Evolutionary conservation across 2,888 invertebrate genomes (phyloP).

Genomic region (Standfussiana lucernea): DNA sequence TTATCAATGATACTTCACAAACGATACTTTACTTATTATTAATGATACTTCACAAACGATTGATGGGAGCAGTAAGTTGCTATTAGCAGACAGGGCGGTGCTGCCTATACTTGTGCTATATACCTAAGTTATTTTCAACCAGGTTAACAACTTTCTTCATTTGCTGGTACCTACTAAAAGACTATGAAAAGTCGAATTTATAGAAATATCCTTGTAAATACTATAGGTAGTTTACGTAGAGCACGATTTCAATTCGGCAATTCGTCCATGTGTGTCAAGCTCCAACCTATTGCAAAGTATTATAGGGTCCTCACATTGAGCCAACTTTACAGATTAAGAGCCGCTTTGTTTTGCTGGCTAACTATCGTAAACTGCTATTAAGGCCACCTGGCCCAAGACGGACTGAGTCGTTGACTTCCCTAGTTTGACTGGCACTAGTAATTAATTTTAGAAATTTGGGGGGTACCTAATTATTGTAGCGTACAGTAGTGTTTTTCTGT

Average conservation of each 20-base stretch:
- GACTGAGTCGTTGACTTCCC: conserved; percentile 39
- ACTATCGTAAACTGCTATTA: conserved; percentile 1
- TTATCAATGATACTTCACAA: neutral
- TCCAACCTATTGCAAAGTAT: neutral
- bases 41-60: neutral
- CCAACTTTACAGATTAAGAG: conserved; percentile 20
- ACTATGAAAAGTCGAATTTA: neutral
- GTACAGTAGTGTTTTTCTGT: neutral
- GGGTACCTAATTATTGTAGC: too few relatives aligned
- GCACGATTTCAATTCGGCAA: conserved; percentile 8
- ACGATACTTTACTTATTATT: too few relatives aligned
- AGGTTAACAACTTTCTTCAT: too few relatives aligned
- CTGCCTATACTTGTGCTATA: neutral
- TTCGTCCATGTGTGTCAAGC: neutral
- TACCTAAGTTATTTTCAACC: neutral
- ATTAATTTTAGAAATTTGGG: neutral
- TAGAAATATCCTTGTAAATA: neutral
- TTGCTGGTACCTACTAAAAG: neutral
- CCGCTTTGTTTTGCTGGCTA: conserved; percentile 23
- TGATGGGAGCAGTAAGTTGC: neutral
- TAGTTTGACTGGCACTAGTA: conserved; percentile 12
- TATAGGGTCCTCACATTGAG: neutral
- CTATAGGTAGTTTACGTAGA: neutral
- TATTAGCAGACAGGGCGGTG: neutral
- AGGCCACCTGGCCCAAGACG: conserved; percentile 15